These are phyloP conservation scores for Pseudomyrmex sp. DNA, from an alignment of 1,140 invertebrate genomes.

Conservation along the genomic window DNA sequence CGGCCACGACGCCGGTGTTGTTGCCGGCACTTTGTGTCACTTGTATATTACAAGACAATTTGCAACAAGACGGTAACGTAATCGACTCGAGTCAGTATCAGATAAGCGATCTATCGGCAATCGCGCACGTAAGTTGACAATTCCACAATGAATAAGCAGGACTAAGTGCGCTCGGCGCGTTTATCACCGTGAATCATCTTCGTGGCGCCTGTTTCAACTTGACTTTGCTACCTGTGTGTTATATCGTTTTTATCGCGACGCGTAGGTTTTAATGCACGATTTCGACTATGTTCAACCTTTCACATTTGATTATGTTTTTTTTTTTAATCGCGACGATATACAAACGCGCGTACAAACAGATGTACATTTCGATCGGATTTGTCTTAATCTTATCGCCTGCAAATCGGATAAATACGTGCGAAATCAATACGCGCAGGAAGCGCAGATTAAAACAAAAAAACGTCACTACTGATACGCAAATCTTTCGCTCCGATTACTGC, in stretches of 20 bases:
- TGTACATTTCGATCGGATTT: constrained; percentile 4
- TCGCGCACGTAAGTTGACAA: constrained; percentile 10
- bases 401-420: neutral
- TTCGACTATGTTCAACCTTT: neutral
- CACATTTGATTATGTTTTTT: too few species aligned
- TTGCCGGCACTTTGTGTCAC: neutral
- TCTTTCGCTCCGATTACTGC: neutral
- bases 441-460: constrained; percentile 6
- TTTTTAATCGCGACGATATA: too few species aligned
- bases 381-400: constrained; percentile 18
- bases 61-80: neutral
- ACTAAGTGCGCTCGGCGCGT: constrained; percentile 1
- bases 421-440: neutral
- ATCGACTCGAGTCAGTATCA: neutral
- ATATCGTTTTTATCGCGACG: constrained; percentile 63
- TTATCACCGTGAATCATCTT: constrained; percentile 73
- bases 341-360: too few species aligned
- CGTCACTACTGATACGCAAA: neutral
- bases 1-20: too few species aligned
- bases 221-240: constrained; percentile 50
- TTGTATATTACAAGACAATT: neutral
- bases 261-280: constrained; percentile 17
- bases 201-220: constrained; percentile 59
- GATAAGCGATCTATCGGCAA: neutral
- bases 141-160: constrained; percentile 19